A percentile compares a stretch with the other conserved stretches of the same genome.
Evolutionary conservation across 2,797 vertebrate genomes (phyloP).

Genomic region (Macrochelys suwanniensis): DNA sequence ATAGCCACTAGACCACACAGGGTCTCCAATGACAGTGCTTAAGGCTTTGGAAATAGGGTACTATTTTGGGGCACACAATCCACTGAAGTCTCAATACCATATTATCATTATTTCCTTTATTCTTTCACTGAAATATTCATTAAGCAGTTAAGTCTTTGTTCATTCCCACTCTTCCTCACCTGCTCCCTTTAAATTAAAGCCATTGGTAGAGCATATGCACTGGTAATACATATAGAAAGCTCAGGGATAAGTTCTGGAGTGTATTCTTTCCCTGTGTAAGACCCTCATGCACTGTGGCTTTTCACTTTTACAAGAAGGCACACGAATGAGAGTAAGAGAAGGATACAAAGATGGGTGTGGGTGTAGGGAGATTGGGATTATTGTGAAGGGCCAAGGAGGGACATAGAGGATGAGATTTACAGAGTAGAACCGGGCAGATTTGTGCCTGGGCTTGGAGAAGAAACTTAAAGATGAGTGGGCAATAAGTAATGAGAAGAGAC

Average conservation of each 20-base stretch:
- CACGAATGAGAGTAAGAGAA: background rate
- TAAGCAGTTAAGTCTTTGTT: background rate
- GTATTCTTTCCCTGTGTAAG: background rate
- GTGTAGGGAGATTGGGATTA: background rate
- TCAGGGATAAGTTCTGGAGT: background rate
- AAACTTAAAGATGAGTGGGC: background rate
- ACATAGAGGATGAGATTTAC: background rate
- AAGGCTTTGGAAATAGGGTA: background rate
- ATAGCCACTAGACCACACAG: accelerated
- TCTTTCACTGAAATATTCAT: background rate
- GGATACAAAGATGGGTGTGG: background rate
- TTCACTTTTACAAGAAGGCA: background rate
- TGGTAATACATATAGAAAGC: background rate
- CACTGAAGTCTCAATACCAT: background rate
- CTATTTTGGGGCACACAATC: too few relatives aligned
- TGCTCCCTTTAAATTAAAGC: background rate
- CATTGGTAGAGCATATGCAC: background rate
- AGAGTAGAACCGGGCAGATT: background rate
- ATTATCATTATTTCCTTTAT: background rate
- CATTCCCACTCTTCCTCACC: background rate
- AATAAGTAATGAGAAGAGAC: conserved; percentile 12
- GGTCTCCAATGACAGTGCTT: background rate
- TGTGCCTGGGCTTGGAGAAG: background rate
- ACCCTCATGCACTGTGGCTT: background rate
- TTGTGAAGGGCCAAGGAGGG: background rate